Evolutionary conservation across 2,797 vertebrate genomes (phyloP), one percentile per base, ranked within the genome.

Genomic region (Buceros bicornis): DNA sequence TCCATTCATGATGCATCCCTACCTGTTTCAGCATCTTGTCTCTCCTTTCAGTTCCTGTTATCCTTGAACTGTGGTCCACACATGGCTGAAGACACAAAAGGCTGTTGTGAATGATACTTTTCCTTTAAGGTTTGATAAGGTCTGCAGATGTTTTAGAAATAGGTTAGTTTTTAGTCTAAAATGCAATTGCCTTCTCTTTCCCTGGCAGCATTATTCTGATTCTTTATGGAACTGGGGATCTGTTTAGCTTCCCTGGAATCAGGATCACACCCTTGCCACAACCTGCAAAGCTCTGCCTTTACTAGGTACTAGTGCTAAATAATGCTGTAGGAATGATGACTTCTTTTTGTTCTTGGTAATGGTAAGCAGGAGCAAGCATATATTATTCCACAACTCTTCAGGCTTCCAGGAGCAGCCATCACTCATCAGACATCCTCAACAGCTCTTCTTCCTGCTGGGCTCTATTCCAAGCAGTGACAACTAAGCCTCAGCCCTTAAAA

Each of bases 71-170:
- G 35, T 61, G 21, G 61, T 54, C 61, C 28, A 57, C 33, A 35
- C 26, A 50, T 57, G 66, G 18, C 61, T 88, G 18, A 82, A 82
- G 66, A 56, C 24, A 74, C n/a, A 82, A 42, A 69, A 60, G 35
- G 12, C 6, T 17, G 35, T 60, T 69, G 22, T n/a, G 43, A 88
- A 58, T 56, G 4, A 6, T 53, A 43, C 28, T 89, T 95, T 95
- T 62, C 28, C 33, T 48, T 70, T 50, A 64, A 78, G 20, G n/a
- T 85, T 64, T 90, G 35, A 42, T 53, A 87, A 80, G 29, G n/a
- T 90, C 26, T 90, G n/a, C 9, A 90, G 88, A 86, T 76, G 28
- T 78, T 84, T 95, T 86, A 88, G 35, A n/a, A 81, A 72, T 67
- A 58, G 16, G 74, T 85, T 67, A 13, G 22, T 66, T 90, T 82